Conservation (phyloP, 1,140 invertebrate genomes). For the Macrostomum lignano region DNA sequence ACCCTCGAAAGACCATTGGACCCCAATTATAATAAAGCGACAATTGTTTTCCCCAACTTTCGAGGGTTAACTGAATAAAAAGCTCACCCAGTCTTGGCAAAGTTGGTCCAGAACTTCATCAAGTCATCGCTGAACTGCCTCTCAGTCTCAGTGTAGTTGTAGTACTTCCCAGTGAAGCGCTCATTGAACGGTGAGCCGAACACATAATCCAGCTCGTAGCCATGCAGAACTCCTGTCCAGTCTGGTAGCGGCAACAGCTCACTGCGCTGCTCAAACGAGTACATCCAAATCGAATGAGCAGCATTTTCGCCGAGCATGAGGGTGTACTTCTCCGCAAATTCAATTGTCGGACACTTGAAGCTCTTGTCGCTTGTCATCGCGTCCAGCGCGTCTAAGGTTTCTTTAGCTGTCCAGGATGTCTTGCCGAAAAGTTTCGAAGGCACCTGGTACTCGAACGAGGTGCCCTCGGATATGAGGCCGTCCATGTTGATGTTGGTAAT, state of each 20-base stretch:
- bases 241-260: not conserved
- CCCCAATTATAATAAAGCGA: too few relatives aligned
- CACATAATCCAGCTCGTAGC: not conserved
- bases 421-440: not conserved
- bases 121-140: conserved; percentile 45
- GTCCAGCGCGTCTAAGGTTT: not conserved
- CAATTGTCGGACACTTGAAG: not conserved
- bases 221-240: not conserved
- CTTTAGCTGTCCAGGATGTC: conserved; percentile 1
- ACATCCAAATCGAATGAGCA: not conserved
- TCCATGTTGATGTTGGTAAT: too few relatives aligned
- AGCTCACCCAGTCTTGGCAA: conserved; percentile 45
- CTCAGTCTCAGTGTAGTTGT: conserved; percentile 40
- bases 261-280: conserved; percentile 1
- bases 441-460: not conserved
- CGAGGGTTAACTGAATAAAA: too few relatives aligned
- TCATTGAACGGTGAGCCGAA: not conserved
- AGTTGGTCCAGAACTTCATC: conserved; percentile 56
- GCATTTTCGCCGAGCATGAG: too few relatives aligned
- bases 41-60: too few relatives aligned
- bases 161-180: not conserved
- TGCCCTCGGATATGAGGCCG: too few relatives aligned
- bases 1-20: too few relatives aligned
- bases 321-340: conserved; percentile 3
- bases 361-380: not conserved